A percentile compares a stretch with the other conserved stretches of the same genome.
Evolutionary conservation across 2,888 invertebrate species (phyloP).

Genomic region (Leptogaster cylindrica): DNA sequence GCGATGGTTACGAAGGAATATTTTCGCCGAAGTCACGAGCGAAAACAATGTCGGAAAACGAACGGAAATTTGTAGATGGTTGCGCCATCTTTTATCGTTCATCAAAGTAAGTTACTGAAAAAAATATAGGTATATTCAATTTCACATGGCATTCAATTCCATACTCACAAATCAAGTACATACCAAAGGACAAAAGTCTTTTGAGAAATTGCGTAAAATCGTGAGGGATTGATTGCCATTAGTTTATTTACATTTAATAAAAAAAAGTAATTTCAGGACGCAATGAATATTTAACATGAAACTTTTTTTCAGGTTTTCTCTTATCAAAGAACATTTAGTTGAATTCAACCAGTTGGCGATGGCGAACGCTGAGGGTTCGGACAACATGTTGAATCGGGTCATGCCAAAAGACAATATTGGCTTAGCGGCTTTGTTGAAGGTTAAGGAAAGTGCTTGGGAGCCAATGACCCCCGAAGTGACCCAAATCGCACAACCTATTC

Average conservation of each 20-base stretch:
- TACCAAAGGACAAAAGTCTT: no score
- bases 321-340: slow-evolving; percentile 94
- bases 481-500: slow-evolving; percentile 80
- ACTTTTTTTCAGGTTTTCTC: slow-evolving; percentile 91
- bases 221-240: no score
- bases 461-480: slow-evolving; percentile 77
- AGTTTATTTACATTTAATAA: no score
- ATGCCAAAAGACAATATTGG: slow-evolving; percentile 99
- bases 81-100: slow-evolving; percentile 98
- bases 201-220: no score
- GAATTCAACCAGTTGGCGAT: slow-evolving; percentile 99
- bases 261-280: no score
- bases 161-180: no score
- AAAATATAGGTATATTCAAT: no score
- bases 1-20: slow-evolving; percentile 91
- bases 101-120: slow-evolving; percentile 85
- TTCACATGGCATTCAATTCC: neutral
- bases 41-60: slow-evolving; percentile 96
- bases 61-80: slow-evolving; percentile 97
- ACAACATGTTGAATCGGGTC: slow-evolving; percentile 97
- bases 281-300: no score
- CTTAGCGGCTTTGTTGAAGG: slow-evolving; percentile 91
- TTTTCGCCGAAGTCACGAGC: slow-evolving; percentile 98
- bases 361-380: slow-evolving; percentile 97
- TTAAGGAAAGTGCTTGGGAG: slow-evolving; percentile 95